These are phyloP conservation scores for Euschistus heros DNA, from an alignment of 1,140 invertebrate species.

Conservation along the genomic window DNA sequence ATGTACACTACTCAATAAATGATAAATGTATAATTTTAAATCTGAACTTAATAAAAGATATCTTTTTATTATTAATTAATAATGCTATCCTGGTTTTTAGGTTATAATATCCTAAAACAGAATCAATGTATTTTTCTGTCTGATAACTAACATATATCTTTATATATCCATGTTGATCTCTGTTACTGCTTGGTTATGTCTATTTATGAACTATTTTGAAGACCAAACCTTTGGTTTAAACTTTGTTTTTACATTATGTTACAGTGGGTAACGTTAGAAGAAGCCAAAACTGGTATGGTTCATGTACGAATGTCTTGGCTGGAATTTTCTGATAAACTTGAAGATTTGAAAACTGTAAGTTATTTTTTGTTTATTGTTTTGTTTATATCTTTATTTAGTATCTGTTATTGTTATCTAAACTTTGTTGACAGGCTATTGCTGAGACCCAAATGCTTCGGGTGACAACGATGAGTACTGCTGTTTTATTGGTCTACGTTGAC, in stretches of 20 bases:
- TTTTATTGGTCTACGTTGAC: slow-evolving; percentile 78
- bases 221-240: too few relatives aligned
- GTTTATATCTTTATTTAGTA: neutral
- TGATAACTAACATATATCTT: too few relatives aligned
- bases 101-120: too few relatives aligned
- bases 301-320: slow-evolving; percentile 83
- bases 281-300: slow-evolving; percentile 85
- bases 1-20: too few relatives aligned
- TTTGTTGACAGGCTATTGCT: slow-evolving; percentile 47
- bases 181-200: too few relatives aligned
- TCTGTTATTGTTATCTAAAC: slow-evolving; percentile 19
- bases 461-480: slow-evolving; percentile 60
- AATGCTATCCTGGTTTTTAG: too few relatives aligned
- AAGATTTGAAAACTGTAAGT: slow-evolving; percentile 63
- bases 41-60: too few relatives aligned
- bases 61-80: too few relatives aligned
- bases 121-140: too few relatives aligned
- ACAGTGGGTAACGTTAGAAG: slow-evolving; percentile 86
- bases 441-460: slow-evolving; percentile 66
- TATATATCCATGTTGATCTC: too few relatives aligned
- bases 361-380: slow-evolving; percentile 8
- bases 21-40: too few relatives aligned
- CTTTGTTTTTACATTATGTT: slow-evolving; percentile 30
- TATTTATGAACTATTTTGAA: too few relatives aligned
- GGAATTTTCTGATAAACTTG: slow-evolving; percentile 55